These are phyloP conservation scores for Rhaphigaster nebulosa DNA, from an alignment of 2,888 invertebrate genomes.

Conservation along the genomic window DNA sequence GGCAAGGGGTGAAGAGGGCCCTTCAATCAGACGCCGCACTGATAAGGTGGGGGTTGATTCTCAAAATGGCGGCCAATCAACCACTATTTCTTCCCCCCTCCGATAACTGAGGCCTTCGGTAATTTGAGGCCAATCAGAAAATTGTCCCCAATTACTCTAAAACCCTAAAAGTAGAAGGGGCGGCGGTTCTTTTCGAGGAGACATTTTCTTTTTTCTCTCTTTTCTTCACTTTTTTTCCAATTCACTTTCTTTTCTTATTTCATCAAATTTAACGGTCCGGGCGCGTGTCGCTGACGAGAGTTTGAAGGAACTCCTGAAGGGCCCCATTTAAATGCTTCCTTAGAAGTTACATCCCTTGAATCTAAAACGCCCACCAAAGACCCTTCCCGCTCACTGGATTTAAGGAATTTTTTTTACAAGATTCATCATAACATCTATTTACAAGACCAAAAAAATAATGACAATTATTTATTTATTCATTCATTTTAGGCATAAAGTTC, in stretches of 20 bases:
- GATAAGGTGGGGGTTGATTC: conserved; percentile 27
- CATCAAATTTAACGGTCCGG: conserved; percentile 14
- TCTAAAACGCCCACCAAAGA: background rate
- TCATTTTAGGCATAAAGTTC: too few relatives aligned
- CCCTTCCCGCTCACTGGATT: background rate
- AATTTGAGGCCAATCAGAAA: conserved; percentile 57
- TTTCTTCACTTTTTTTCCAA: background rate
- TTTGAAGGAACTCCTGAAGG: conserved; percentile 35
- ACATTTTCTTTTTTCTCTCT: conserved; percentile 17
- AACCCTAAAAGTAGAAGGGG: conserved; percentile 46
- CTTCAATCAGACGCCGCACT: conserved; percentile 50
- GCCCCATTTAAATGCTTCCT: conserved; percentile 38
- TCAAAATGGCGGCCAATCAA: conserved; percentile 55
- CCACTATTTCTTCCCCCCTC: background rate
- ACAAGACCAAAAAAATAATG: background rate
- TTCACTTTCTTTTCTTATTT: conserved; percentile 44
- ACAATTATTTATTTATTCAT: background rate
- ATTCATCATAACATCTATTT: background rate
- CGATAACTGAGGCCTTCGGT: conserved; percentile 55
- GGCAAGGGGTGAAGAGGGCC: conserved; percentile 16
- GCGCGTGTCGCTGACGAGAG: conserved; percentile 40
- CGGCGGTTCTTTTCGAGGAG: background rate
- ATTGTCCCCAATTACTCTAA: conserved; percentile 55
- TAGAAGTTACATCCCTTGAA: conserved; percentile 39
- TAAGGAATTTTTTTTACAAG: background rate